Evolutionary conservation across 2,888 invertebrate species (phyloP), one percentile per base, ranked within the genome.

Genomic region (Drosophila gaucha): DNA sequence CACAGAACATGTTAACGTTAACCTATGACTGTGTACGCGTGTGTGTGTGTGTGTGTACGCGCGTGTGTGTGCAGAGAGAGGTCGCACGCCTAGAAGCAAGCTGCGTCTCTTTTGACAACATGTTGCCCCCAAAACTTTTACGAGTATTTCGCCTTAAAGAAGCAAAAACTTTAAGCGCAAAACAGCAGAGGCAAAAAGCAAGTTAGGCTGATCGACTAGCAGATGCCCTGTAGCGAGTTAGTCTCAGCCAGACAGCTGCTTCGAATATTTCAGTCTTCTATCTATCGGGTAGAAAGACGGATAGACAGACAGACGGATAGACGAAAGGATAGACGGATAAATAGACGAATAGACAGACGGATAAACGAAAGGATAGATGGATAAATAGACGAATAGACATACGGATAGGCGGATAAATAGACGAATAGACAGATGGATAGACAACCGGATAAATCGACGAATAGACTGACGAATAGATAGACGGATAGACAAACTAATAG

Each of bases 41-140:
- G 31, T 51, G 38, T 47, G 46, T 20, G 57, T 31, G 22, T 22
- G 22, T 5, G 26, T 33, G 38, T 24, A 12, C 18, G 16, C 20
- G 47, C 12, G 44, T 20, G 31, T 14, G 33, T 22, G 20, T 20
- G 10, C 1, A 14, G 22, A 1, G 41, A 35, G 20, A 59, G 47
- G 47, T 65, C 54, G 50, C 31, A 55, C 39, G 74, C 68, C 74
- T 55, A 57, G 65, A 54, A 75, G 73, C 62, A 68, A 49, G 65
- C 63, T 63, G 74, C 63, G 65, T 57, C 59, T 60, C 67, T 47
- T 62, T 58, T 50, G 57, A 77, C 74, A 75, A 62, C 66, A 70
- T 76, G 82, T 69, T 77, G 74, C 57, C 77, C 38, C 49, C 30
- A 55, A 63, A 78, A 74, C 44, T 78, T 82, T 80, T 65, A 28